Base-by-base conservation (phyloP, 1,140 invertebrate genomes). In the Catajapyx aquilonaris region DNA sequence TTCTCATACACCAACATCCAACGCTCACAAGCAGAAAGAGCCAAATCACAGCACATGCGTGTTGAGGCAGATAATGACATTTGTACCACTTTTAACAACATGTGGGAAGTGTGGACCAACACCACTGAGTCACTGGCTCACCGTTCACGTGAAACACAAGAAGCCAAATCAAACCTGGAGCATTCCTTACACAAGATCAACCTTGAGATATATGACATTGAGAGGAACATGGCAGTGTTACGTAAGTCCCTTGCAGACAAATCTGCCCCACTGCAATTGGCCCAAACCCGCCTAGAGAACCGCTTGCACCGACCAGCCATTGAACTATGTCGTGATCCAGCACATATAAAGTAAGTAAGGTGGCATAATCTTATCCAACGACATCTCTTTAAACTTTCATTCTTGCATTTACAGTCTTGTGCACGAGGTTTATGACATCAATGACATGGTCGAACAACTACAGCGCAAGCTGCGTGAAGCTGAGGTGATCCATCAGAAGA, bases 61-160 rank as follows among this genome's bases (percentile, higher is more conserved):
- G 57, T 64, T 9, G 78, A 81, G 48, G 68, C 77, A 15, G 85
- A 91, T 44, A 73, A 76, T 48, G 57, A 83, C 34, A 72, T 91
- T 7, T 79, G 81, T 52, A 66, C 74, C 38, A 73, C 77, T 23
- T 73, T 81, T 22, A 76, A 76, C 48, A 73, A 85, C 46, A 83
- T 90, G 52, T 93, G 86, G 86, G 77, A 83, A 55, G 66, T 76
- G 40, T 93, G 86, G 83, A 86, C 76, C 51, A 71, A 71, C 46
- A 80, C 77, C 0, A 87, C 86, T 53, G 81, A 73, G 49, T 64
- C 78, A 31, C 65, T 88, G 37, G 69, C 81, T 5, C 61, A 76
- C 19, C 68, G 83, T 47, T 61, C 71, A 31, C 69, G 77, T 5
- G 80, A 86, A 56, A 69, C 74, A 44, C 58, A 81, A 10, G 81